These are phyloP conservation scores for Pteria penguin DNA, from an alignment of 2,888 invertebrate genomes.

Conservation along the genomic window DNA sequence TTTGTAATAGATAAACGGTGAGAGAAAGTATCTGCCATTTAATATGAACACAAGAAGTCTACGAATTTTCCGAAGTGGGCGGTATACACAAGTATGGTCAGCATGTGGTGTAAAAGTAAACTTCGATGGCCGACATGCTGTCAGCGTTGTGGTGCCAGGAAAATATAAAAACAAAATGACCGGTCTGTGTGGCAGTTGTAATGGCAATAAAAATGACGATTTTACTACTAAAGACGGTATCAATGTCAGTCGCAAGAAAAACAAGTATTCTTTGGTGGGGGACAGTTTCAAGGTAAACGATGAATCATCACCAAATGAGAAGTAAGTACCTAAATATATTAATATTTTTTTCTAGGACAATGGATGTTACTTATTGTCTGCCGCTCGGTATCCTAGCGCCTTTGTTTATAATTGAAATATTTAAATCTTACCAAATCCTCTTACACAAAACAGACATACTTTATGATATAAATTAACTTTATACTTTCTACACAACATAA, in stretches of 20 bases:
- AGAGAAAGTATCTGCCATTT: slow-evolving; percentile 5
- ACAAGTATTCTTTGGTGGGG: slow-evolving; percentile 26
- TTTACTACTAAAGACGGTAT: slow-evolving; percentile 22
- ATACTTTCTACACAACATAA: no score
- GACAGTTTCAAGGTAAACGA: slow-evolving; percentile 26
- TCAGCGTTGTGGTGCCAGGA: slow-evolving; percentile 45
- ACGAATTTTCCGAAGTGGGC: slow-evolving; percentile 22
- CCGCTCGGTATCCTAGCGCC: neutral
- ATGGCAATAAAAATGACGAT: slow-evolving; percentile 52
- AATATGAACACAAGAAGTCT: slow-evolving; percentile 9
- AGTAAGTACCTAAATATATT: neutral
- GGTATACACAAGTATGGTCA: slow-evolving; percentile 21
- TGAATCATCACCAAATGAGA: neutral
- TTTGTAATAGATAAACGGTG: slow-evolving; percentile 44
- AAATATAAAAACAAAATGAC: slow-evolving; percentile 38
- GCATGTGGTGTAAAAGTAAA: slow-evolving; percentile 50
- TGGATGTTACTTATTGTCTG: no score
- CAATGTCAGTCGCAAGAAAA: slow-evolving; percentile 2
- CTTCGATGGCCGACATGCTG: slow-evolving; percentile 52
- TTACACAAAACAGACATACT: no score
- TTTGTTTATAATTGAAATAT: neutral
- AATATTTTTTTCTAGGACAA: no score
- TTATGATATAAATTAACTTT: no score
- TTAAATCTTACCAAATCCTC: neutral
- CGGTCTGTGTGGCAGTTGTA: slow-evolving; percentile 63